phyloP scores from a whole-genome alignment of 1,140 invertebrate genomes.

The Drosophila mojavensis region DNA sequence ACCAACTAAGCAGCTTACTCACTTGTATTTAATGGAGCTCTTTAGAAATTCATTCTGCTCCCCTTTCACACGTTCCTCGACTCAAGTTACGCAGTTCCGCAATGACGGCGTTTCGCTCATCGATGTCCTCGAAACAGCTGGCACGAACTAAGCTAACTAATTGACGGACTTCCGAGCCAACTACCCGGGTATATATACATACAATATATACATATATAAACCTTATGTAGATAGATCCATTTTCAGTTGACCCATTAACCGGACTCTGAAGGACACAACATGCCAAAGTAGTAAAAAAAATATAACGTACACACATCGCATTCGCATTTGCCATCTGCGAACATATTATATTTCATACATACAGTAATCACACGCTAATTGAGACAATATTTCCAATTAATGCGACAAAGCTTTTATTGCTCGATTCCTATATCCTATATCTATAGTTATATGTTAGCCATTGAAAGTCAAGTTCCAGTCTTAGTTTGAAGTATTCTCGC shows the following conservation, averaged over 20 bases:
- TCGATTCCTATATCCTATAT: too few species aligned
- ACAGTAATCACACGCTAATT: neutral
- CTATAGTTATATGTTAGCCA: too few species aligned
- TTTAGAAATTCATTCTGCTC: neutral
- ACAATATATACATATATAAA: too few species aligned
- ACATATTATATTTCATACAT: neutral
- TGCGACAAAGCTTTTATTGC: too few species aligned
- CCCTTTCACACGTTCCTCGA: neutral
- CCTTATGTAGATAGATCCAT: too few species aligned
- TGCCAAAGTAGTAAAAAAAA: neutral
- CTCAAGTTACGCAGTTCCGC: neutral
- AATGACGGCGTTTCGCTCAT: neutral
- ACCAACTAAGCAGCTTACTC: too few species aligned
- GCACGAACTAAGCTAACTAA: neutral
- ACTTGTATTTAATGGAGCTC: too few species aligned
- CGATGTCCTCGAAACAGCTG: neutral
- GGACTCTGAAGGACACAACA: slow-evolving; percentile 9
- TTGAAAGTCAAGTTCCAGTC: too few species aligned
- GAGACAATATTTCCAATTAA: neutral
- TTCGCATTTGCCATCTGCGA: neutral
- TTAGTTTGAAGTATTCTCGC: neutral
- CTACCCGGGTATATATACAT: neutral
- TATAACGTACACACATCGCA: neutral
- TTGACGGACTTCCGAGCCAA: neutral
- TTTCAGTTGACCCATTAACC: slow-evolving; percentile 18